phyloP scores from a whole-genome alignment of 1,140 invertebrate genomes.

The Hylaeus volcanicus region DNA sequence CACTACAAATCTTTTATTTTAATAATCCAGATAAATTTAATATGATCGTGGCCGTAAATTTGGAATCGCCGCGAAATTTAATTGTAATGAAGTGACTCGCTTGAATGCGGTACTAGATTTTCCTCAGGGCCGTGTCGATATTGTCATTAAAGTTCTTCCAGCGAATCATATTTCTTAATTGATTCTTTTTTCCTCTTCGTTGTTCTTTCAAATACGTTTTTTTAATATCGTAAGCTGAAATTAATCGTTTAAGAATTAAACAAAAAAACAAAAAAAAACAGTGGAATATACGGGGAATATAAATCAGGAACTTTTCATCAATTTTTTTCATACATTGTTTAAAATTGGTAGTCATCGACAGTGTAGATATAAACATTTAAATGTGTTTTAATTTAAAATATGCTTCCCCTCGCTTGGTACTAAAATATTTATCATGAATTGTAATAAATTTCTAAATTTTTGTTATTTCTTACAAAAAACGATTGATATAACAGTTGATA shows the following conservation, averaged over 20 bases:
- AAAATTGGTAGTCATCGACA: neutral
- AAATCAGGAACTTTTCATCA: neutral
- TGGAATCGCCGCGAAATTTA: neutral
- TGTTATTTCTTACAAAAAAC: neutral
- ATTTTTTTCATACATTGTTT: neutral
- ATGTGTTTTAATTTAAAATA: neutral
- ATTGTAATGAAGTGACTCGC: constrained; percentile 41
- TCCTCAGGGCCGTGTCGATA: constrained; percentile 37
- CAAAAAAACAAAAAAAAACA: neutral
- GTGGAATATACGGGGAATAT: no score
- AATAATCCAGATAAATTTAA: constrained; percentile 33
- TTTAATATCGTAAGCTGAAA: neutral
- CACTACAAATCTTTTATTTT: neutral
- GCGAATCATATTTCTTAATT: neutral
- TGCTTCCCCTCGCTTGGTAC: neutral
- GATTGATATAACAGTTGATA: no score
- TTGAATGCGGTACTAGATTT: constrained; percentile 40
- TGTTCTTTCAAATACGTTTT: neutral
- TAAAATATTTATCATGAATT: neutral
- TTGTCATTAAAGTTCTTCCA: no score
- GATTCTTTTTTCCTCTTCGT: neutral
- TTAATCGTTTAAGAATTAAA: neutral
- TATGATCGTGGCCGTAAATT: neutral
- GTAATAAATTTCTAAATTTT: neutral
- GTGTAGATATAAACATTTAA: neutral